A percentile compares a stretch with the other conserved stretches of the same genome.
phyloP scores from a whole-genome alignment of 2,113 vertebrate species.

The Vulpes lagopus region DNA sequence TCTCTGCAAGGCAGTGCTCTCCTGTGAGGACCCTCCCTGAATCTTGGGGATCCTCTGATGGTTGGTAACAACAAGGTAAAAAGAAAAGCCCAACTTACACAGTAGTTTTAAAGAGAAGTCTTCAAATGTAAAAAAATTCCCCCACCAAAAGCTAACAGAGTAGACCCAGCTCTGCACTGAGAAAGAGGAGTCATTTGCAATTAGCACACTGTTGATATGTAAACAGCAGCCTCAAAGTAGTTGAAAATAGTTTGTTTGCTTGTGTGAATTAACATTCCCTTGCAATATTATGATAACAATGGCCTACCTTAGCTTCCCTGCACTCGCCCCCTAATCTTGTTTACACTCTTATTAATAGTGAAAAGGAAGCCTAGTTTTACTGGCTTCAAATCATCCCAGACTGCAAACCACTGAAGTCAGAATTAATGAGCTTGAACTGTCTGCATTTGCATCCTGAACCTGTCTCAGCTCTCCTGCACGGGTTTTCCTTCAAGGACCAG shows the following conservation, averaged over 20 bases:
- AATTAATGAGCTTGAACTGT: constrained; percentile 52
- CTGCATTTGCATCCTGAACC: neutral
- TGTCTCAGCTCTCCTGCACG: neutral
- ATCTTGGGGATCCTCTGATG: neutral
- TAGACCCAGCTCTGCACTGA: neutral
- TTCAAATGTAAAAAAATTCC: constrained; percentile 27
- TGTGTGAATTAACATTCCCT: constrained; percentile 53
- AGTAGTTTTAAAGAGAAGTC: neutral
- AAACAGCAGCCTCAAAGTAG: constrained; percentile 63
- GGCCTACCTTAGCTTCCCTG: constrained; percentile 49
- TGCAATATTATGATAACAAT: constrained; percentile 38
- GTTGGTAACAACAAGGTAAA: neutral
- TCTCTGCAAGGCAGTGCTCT: neutral
- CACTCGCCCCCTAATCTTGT: constrained; percentile 32
- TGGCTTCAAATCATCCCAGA: constrained; percentile 32
- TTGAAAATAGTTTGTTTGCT: constrained; percentile 66
- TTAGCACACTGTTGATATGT: constrained; percentile 36
- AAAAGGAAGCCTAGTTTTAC: constrained; percentile 42
- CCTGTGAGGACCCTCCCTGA: too few relatives aligned
- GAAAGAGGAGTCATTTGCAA: constrained; percentile 31
- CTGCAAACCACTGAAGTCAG: constrained; percentile 42
- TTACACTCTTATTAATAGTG: constrained; percentile 57
- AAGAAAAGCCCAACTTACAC: neutral
- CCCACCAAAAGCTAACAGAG: neutral
- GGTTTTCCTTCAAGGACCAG: neutral